Base-by-base conservation (phyloP, 2,113 vertebrate species). In the Notarius lentiginosus region DNA sequence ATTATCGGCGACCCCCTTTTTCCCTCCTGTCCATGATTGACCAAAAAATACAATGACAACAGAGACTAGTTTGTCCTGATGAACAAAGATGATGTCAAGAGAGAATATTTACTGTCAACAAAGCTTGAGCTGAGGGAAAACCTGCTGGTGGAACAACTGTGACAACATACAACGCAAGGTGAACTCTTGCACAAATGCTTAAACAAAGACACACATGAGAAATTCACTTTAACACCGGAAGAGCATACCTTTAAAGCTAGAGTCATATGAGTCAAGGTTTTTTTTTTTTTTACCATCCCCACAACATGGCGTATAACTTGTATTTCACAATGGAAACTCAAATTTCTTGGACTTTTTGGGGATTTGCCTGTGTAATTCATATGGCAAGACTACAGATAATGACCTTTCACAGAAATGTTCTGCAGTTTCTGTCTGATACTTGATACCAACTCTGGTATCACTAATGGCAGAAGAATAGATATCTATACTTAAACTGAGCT, bases 71-170 rank as follows among this genome's bases (percentile, higher is more conserved):
- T 56, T 83, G 63, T 73, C 65, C 81, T 7, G 10, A 5, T 17
- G 75, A 85, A 58, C 79, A 82, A 86, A 75, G 34, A 55, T 4
- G 7, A 15, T 47, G 73, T 14, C 75, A 77, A 76, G 20, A n/a
- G 15, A 75, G 22, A 20, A 30, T 87, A 51, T 90, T 87, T 90
- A 83, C 72, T 85, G 60, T 88, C 87, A 87, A 80, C 85, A 85
- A 77, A 87, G 47, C 58, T 85, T 34, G 7, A 61, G 55, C 17
- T 82, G 7, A 56, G n/a, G 10, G 85, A 49, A 77, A 60, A 34
- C 53, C 22, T 77, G 66, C 41, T 17, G 27, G 20, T 60, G 58
- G 24, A 8, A 65, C 82, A 72, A 82, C 58, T 63, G 66, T 73
- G 75, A 84, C 47, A 34, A 63, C 72, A 49, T n/a, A 20, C 66